Conservation (phyloP, 2,113 vertebrate genomes). For the Macroglossus sobrinus region DNA sequence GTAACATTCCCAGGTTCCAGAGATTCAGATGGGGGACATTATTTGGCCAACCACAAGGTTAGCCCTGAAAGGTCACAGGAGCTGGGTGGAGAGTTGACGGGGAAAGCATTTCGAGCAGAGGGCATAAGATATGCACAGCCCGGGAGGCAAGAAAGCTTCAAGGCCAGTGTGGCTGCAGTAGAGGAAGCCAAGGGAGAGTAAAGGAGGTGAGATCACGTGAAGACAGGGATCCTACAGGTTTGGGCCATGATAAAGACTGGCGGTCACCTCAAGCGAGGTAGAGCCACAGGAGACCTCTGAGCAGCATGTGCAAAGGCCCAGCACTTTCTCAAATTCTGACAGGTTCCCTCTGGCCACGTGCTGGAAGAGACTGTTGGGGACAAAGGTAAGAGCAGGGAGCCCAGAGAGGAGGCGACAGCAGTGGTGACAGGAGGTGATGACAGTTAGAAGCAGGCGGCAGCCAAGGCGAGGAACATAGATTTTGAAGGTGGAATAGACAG, state of each 20-base stretch:
- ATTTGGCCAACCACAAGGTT: neutral
- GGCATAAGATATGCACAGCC: neutral
- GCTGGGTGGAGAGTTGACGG: neutral
- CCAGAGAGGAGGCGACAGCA: neutral
- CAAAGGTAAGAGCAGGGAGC: neutral
- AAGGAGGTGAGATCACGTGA: neutral
- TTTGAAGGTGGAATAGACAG: neutral
- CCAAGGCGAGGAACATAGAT: too few species aligned
- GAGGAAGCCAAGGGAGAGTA: neutral
- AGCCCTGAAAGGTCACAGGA: neutral
- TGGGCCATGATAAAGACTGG: accelerated
- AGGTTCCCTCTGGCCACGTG: neutral
- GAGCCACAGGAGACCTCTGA: neutral
- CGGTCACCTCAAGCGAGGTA: neutral
- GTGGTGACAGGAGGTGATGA: neutral
- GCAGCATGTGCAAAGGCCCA: neutral
- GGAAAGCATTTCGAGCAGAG: neutral
- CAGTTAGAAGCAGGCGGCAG: neutral
- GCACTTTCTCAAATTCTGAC: neutral
- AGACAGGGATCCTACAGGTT: accelerated
- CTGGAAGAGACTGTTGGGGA: neutral
- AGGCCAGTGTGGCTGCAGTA: neutral
- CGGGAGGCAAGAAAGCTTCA: neutral
- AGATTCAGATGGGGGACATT: neutral
- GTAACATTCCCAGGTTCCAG: neutral